Base-by-base conservation (phyloP, 2,888 invertebrate genomes). In the Eutolmus rufibarbis region DNA sequence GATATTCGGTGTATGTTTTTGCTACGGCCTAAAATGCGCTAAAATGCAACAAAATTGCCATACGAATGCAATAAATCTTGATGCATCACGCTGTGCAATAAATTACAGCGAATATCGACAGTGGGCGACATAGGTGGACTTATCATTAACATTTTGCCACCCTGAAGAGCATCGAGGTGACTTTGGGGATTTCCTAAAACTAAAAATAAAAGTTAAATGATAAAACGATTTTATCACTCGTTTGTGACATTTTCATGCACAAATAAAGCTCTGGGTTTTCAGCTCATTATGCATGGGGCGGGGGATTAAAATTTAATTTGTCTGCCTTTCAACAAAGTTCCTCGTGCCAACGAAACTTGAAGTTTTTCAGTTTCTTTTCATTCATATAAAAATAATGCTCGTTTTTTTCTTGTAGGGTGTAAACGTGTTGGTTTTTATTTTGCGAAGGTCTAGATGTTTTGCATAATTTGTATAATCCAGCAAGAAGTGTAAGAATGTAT, bases 141-240 rank as follows among this genome's bases (percentile, higher is more conserved):
- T 28, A 19, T 79, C 31, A 46, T 43, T 43, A n/a, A 66, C 51
- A 28, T 79, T 79, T 12, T 14, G 31, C 43, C 14, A 16, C 43
- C 46, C 79, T 79, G 23, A 79, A 46, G 46, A 79, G 28, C 31
- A 46, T 31, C 31, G 51, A 51, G 31, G 51, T 34, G 79, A 51
- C 79, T 79, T 79, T 79, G 79, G 79, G 79, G 31, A 51, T 79
- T 79, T 79, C 51, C 79, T 23, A 28, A 46, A 51, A 51, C 31
- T 79, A 79, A 31, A 79, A 51, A 51, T 46, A 40, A 51, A 79
- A 51, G n/a, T 31, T 46, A 46, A 46, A 46, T 14, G 12, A 46
- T 14, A 19, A 43, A 78, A 78, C 66, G 37, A n/a, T 5, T 37
- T 66, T 66, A 66, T 66, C 34, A 14, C 12, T 7, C 16, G 8